A percentile compares a stretch with the other conserved stretches of the same genome.
These are phyloP conservation scores for Acanthurus lineatus DNA, from an alignment of 2,797 vertebrate genomes.

Conservation along the genomic window DNA sequence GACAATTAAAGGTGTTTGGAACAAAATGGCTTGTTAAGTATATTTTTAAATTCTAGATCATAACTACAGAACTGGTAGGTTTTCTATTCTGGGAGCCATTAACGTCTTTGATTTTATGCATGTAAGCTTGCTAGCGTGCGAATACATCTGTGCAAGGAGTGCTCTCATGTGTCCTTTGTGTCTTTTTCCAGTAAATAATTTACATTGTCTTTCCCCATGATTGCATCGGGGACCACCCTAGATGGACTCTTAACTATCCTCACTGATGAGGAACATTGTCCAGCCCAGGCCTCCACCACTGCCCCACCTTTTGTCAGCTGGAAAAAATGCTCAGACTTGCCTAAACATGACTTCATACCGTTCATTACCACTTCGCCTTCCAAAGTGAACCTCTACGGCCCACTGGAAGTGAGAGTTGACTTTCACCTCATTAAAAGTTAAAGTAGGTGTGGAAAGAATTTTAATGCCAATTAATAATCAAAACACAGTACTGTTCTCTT, in stretches of 20 bases:
- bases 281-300: constrained; percentile 12
- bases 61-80: neutral
- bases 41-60: neutral
- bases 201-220: constrained; percentile 24
- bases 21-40: neutral
- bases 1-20: neutral
- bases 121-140: constrained; percentile 24
- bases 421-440: constrained; percentile 83
- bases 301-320: constrained; percentile 25
- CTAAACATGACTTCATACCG: constrained; percentile 33
- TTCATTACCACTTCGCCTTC: constrained; percentile 53
- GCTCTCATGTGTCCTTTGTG: constrained; percentile 16
- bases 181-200: constrained; percentile 68
- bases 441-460: constrained; percentile 75
- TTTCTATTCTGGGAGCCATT: constrained; percentile 8
- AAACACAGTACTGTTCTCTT: constrained; percentile 58
- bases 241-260: constrained; percentile 19
- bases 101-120: constrained; percentile 28
- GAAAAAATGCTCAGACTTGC: constrained; percentile 28
- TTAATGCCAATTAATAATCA: constrained; percentile 82
- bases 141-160: constrained; percentile 13
- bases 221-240: constrained; percentile 8
- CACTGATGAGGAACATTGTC: constrained; percentile 33
- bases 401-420: constrained; percentile 50
- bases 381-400: constrained; percentile 43